A percentile compares a stretch with the other conserved stretches of the same genome.
Evolutionary conservation across 2,797 vertebrate species (phyloP).

Genomic region (Sebastes goodei): DNA sequence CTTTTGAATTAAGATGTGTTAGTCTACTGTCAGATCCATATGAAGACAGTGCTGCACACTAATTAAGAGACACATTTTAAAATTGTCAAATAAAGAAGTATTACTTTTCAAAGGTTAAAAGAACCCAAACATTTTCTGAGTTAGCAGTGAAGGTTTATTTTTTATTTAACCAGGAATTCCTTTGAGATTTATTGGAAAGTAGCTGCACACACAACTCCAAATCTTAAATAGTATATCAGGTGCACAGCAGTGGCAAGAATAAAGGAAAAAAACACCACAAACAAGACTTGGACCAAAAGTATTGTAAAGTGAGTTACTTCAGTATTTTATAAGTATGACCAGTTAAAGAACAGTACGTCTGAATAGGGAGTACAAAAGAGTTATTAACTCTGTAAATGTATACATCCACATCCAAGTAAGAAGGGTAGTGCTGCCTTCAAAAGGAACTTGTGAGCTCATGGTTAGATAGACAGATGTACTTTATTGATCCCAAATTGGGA

Average conservation of each 20-base stretch:
- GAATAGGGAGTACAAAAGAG: neutral
- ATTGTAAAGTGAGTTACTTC: rapidly evolving
- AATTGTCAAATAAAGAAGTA: neutral
- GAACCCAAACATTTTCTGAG: neutral
- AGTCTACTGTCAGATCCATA: neutral
- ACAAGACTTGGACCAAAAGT: too few relatives aligned
- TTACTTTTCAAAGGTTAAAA: neutral
- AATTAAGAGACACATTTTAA: neutral
- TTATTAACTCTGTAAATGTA: neutral
- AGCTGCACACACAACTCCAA: neutral
- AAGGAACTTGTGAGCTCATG: too few relatives aligned
- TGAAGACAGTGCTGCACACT: neutral
- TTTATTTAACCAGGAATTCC: neutral
- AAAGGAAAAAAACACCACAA: too few relatives aligned
- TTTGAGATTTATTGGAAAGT: neutral
- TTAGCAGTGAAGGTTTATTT: neutral
- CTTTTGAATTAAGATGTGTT: neutral
- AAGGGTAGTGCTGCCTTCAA: neutral
- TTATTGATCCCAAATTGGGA: too few relatives aligned
- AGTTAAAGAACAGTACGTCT: too few relatives aligned
- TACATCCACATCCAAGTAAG: neutral
- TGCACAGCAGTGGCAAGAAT: neutral
- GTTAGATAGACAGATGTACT: too few relatives aligned
- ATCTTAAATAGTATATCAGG: neutral
- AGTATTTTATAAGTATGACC: too few relatives aligned